Percentiles rank a stretch among this genome's conserved stretches.
phyloP scores from a whole-genome alignment of 1,140 invertebrate species.

The Tribolium castaneum region DNA sequence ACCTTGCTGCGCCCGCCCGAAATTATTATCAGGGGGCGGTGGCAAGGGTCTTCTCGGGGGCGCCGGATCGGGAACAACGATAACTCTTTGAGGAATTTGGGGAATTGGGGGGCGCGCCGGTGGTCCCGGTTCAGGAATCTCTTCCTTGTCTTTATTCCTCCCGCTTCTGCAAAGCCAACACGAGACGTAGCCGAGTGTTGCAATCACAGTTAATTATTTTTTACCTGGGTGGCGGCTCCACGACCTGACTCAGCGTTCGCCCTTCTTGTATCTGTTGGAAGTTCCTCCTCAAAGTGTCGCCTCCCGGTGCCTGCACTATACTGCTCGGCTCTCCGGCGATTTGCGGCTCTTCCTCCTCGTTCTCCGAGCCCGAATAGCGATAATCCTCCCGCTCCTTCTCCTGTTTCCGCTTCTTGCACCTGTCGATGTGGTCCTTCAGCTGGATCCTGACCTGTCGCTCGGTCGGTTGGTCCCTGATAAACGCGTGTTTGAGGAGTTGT shows the following conservation, averaged over 20 bases:
- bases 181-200: too few species aligned
- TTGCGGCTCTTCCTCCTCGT: slow-evolving; percentile 88
- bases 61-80: slow-evolving; percentile 78
- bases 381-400: slow-evolving; percentile 89
- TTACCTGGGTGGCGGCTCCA: slow-evolving; percentile 61
- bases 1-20: slow-evolving; percentile 66
- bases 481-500: slow-evolving; percentile 96
- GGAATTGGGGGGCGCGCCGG: slow-evolving; percentile 87
- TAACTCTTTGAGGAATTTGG: slow-evolving; percentile 89
- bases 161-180: slow-evolving; percentile 51
- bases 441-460: slow-evolving; percentile 98
- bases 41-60: slow-evolving; percentile 63
- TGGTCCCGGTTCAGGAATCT: slow-evolving; percentile 82
- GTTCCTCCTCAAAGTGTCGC: slow-evolving; percentile 92
- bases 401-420: slow-evolving; percentile 94
- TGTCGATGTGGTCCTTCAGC: slow-evolving; percentile 99
- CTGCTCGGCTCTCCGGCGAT: slow-evolving; percentile 89
- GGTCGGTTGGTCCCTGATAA: slow-evolving; percentile 97
- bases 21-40: slow-evolving; percentile 62
- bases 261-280: slow-evolving; percentile 98
- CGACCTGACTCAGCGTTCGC: slow-evolving; percentile 70
- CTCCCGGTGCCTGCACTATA: slow-evolving; percentile 88
- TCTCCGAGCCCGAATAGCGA: slow-evolving; percentile 87
- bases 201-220: background rate
- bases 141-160: slow-evolving; percentile 61